Conservation (phyloP, 2,113 vertebrate species). For the Callocephalon fimbriatum region DNA sequence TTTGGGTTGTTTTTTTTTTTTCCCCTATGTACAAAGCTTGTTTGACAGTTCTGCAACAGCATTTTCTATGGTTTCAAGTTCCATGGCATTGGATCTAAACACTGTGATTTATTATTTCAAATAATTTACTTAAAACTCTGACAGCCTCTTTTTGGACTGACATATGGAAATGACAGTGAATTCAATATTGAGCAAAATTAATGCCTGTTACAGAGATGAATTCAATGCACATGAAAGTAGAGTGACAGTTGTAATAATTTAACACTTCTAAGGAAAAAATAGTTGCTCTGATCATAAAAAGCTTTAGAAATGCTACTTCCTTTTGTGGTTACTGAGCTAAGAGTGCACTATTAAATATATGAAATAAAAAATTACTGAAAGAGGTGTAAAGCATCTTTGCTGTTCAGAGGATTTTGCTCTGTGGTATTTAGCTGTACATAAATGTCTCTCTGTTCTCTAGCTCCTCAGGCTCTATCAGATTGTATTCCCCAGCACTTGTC, state of each 20-base stretch:
- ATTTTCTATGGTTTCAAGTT: neutral
- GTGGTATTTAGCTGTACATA: neutral
- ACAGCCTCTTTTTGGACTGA: conserved; percentile 1
- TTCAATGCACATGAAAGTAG: conserved; percentile 6
- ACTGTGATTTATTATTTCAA: conserved; percentile 37
- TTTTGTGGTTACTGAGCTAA: neutral
- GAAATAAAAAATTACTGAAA: neutral
- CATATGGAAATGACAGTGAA: neutral
- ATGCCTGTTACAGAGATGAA: neutral
- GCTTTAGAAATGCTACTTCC: conserved; percentile 36
- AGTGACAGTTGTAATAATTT: conserved; percentile 41
- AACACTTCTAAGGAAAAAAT: neutral
- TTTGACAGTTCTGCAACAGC: neutral
- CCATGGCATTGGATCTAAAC: neutral
- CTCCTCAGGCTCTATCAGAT: neutral
- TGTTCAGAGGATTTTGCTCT: neutral
- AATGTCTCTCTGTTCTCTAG: neutral
- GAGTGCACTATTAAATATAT: neutral
- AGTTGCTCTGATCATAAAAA: conserved; percentile 37
- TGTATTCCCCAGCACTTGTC: neutral
- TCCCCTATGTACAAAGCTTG: neutral
- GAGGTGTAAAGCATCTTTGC: neutral
- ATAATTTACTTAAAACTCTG: conserved; percentile 11
- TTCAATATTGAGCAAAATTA: conserved; percentile 48
- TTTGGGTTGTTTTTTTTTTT: neutral